phyloP scores from a whole-genome alignment of 1,140 invertebrate species.

The Drosophila rhopaloa region DNA sequence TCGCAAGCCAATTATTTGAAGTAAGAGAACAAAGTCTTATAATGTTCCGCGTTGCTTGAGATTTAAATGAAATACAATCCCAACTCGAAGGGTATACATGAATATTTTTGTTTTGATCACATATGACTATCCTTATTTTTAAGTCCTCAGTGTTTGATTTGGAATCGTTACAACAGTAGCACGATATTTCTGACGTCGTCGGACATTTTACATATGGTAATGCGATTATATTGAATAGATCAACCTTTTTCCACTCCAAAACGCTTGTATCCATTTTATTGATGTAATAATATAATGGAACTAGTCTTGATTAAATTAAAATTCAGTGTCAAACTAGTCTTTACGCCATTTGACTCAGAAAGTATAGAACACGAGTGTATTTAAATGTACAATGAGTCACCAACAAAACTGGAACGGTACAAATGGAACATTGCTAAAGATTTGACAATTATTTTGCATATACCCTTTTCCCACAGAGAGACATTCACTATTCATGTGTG shows the following conservation, averaged over 20 bases:
- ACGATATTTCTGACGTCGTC: slow-evolving; percentile 29
- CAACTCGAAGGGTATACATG: slow-evolving; percentile 36
- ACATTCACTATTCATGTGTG: no score
- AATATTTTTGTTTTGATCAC: slow-evolving; percentile 44
- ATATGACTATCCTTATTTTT: slow-evolving; percentile 42
- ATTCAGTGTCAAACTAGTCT: no score
- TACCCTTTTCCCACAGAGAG: no score
- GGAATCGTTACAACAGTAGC: slow-evolving; percentile 38
- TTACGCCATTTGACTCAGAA: no score
- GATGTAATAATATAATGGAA: neutral
- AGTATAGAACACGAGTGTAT: no score
- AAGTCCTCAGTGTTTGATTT: slow-evolving; percentile 12
- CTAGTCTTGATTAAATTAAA: neutral
- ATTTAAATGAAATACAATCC: slow-evolving; percentile 48
- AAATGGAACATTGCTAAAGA: no score
- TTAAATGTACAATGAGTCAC: no score
- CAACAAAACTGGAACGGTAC: no score
- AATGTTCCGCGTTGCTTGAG: neutral
- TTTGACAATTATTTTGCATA: no score
- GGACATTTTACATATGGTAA: slow-evolving; percentile 16
- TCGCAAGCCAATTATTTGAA: slow-evolving; percentile 40
- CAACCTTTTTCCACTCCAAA: slow-evolving; percentile 63
- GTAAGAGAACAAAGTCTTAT: slow-evolving; percentile 53
- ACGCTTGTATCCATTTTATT: slow-evolving; percentile 45
- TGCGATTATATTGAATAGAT: slow-evolving; percentile 40